phyloP scores from a whole-genome alignment of 2,113 vertebrate genomes.

The Pituophis catenifer region DNA sequence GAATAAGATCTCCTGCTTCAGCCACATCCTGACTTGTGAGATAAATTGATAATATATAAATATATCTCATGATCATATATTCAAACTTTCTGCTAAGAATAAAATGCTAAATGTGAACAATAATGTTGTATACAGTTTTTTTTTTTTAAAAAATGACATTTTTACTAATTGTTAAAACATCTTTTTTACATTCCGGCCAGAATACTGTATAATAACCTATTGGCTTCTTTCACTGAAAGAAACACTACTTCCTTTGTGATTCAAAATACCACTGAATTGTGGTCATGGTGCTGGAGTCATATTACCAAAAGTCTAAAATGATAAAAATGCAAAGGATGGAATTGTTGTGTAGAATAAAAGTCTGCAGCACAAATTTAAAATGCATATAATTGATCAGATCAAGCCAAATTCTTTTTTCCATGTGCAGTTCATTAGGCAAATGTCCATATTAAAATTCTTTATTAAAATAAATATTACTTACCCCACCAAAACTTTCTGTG shows the following conservation, averaged over 20 bases:
- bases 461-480: no score
- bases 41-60: no score
- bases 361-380: no score
- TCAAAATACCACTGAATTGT: not conserved
- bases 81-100: not conserved
- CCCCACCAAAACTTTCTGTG: no score
- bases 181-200: not conserved
- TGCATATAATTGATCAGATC: no score
- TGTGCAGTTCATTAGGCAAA: no score
- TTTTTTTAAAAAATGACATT: not conserved
- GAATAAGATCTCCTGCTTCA: not conserved
- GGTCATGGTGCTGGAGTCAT: no score
- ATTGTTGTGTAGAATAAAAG: no score
- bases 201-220: not conserved
- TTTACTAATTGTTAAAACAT: not conserved
- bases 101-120: not conserved
- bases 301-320: no score
- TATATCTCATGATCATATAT: not conserved
- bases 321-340: no score
- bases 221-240: not conserved
- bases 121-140: not conserved
- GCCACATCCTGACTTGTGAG: not conserved
- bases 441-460: no score
- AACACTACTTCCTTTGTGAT: not conserved
- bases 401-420: no score